Evolutionary conservation across 2,888 invertebrate genomes (phyloP), one percentile per base, ranked within the genome.

Genomic region (Stenolophus ochropezus): DNA sequence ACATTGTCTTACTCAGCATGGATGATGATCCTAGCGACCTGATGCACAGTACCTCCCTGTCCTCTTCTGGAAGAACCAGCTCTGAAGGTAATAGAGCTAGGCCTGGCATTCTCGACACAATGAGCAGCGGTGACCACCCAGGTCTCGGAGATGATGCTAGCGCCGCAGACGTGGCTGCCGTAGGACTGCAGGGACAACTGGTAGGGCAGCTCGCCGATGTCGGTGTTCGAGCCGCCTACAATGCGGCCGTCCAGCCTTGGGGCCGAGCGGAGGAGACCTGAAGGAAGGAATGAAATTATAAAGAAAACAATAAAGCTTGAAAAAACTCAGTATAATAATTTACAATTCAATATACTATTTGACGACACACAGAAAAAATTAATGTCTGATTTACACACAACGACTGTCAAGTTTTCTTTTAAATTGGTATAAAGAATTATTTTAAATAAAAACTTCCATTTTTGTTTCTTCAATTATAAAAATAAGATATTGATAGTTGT

Each of bases 41-140:
- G 27, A n/a, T 75, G 75, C 1, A 75, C n/a, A 11, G 25, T 27
- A 16, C 75, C 75, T 0, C 75, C 56, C n/a, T 4, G 18, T 1
- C 20, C 56, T 5, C 20, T 4, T 1, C 0, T 27, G 33, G 16
- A 25, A 3, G 25, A 25, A 5, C 75, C 75, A 18, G 75, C 75
- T 11, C 75, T 23, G 14, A 75, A 4, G 8, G 75, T 23, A 0
- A 73, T 0, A 18, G 2, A 2, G 1, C 14, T 21, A 0, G 33
- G 18, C 1, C n/a, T 2, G 23, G n/a, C 11, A 11, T 11, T 33
- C 0, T 2, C 16, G 4, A 69, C 65, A 11, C 65, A 69, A 69
- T 87, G 87, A 25, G 85, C 87, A 75, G 85, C 86, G n/a, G 87
- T 88, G 4, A 87, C 27, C 16, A 83, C 84, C 27, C 79, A 83